Conservation (phyloP, 1,140 invertebrate genomes). For the Heliconius congener region DNA sequence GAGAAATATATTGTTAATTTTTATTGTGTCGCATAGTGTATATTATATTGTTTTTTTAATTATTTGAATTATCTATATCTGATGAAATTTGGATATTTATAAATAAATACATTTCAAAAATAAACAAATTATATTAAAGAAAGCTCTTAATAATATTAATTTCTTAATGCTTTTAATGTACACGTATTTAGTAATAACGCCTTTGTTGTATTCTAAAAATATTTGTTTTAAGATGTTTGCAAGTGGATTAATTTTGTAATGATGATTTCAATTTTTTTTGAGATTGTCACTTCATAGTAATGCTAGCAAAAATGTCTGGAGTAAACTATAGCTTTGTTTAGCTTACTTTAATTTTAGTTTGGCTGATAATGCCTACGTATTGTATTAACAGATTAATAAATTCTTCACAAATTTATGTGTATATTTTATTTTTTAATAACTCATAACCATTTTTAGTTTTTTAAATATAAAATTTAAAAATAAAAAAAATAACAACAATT, state of each 20-base stretch:
- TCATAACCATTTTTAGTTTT: not conserved
- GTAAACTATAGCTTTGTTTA: constrained; percentile 27
- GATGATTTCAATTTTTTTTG: not conserved
- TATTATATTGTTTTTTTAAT: not conserved
- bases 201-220: not conserved
- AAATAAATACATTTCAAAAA: not conserved
- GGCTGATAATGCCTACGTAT: constrained; percentile 33
- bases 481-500: not conserved
- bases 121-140: not conserved
- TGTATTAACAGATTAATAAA: constrained; percentile 48
- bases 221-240: not conserved
- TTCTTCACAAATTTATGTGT: constrained; percentile 30
- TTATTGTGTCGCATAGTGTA: not conserved
- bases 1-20: not conserved
- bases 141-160: constrained; percentile 11
- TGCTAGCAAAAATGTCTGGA: constrained; percentile 31
- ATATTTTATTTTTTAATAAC: not conserved
- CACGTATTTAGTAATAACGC: not conserved
- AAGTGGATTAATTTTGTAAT: not conserved
- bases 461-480: not conserved
- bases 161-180: constrained; percentile 33
- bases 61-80: not conserved
- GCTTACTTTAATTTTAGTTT: constrained; percentile 30
- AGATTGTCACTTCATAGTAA: constrained; percentile 22
- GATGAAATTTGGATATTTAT: not conserved